Percentiles rank a stretch among this genome's conserved stretches.
Evolutionary conservation across 2,888 invertebrate species (phyloP).

Genomic region (Hyppa rectilinea): DNA sequence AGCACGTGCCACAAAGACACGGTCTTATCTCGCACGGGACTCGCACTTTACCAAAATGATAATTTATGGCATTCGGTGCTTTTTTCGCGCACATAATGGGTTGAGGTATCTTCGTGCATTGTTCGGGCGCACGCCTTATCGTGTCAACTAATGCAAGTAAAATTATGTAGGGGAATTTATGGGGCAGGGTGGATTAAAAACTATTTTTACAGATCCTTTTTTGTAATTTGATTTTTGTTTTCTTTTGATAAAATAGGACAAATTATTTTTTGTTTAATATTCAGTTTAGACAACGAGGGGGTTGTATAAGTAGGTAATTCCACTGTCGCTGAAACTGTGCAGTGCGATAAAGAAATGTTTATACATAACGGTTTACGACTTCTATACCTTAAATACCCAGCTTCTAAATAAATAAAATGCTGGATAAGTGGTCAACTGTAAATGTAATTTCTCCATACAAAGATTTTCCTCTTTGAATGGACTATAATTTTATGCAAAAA

Average conservation of each 20-base stretch:
- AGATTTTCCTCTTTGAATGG: too few species aligned
- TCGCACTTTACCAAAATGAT: conserved; percentile 77
- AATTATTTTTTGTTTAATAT: background rate
- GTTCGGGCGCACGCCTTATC: conserved; percentile 54
- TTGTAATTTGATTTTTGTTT: background rate
- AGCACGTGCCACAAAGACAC: conserved; percentile 68
- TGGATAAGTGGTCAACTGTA: too few species aligned
- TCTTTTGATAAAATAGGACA: background rate
- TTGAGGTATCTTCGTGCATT: conserved; percentile 64
- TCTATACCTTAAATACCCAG: too few species aligned
- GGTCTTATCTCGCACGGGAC: conserved; percentile 76
- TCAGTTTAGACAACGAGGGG: too few species aligned
- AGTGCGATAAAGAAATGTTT: too few species aligned
- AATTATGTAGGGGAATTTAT: conserved; percentile 41
- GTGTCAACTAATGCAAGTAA: conserved; percentile 36
- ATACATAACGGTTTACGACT: too few species aligned
- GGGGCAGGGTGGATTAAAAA: conserved; percentile 34
- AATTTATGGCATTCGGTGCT: conserved; percentile 74
- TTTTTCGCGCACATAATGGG: conserved; percentile 69
- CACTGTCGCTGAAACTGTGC: too few species aligned
- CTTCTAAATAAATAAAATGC: too few species aligned
- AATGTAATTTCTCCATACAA: too few species aligned
- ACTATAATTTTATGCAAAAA: too few species aligned
- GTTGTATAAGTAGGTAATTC: too few species aligned
- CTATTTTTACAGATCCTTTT: conserved; percentile 33